Evolutionary conservation across 2,797 vertebrate species (phyloP).

Genomic region (Pseudomugil gertrudae): DNA sequence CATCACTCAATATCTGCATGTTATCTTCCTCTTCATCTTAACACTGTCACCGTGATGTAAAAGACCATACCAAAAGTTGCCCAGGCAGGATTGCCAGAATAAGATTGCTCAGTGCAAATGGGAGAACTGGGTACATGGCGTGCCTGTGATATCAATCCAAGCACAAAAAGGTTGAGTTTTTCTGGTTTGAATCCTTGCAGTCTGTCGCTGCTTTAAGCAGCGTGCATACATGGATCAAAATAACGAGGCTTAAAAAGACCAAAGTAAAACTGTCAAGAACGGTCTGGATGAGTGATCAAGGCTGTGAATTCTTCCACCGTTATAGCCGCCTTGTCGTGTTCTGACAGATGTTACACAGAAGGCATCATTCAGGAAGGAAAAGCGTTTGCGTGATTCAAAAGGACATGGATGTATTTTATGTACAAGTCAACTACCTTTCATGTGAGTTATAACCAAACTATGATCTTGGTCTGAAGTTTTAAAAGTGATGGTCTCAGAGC

Average conservation of each 20-base stretch:
- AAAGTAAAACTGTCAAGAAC: slow-evolving; percentile 64
- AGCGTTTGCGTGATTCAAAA: slow-evolving; percentile 7
- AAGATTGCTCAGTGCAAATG: slow-evolving; percentile 25
- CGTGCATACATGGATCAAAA: slow-evolving; percentile 60
- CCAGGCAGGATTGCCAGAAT: slow-evolving; percentile 20
- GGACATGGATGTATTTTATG: slow-evolving; percentile 4
- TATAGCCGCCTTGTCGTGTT: slow-evolving; percentile 40
- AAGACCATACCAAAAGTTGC: slow-evolving; percentile 16
- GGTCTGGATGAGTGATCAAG: slow-evolving; percentile 66
- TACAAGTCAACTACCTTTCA: neutral
- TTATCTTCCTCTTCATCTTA: neutral
- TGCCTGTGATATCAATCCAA: slow-evolving; percentile 39
- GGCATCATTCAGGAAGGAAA: slow-evolving; percentile 19
- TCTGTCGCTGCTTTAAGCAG: slow-evolving; percentile 31
- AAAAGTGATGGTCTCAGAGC: slow-evolving; percentile 14
- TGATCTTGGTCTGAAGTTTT: slow-evolving; percentile 6
- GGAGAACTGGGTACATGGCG: slow-evolving; percentile 32
- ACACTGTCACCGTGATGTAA: neutral
- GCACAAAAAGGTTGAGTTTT: slow-evolving; percentile 37
- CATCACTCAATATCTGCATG: no score
- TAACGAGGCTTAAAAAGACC: slow-evolving; percentile 65
- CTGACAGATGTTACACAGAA: slow-evolving; percentile 47
- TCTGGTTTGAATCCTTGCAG: slow-evolving; percentile 37
- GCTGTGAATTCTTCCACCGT: slow-evolving; percentile 57
- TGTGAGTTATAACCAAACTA: slow-evolving; percentile 14